Conservation (phyloP, 2,113 vertebrate genomes). For the Cercopithecus mona region DNA sequence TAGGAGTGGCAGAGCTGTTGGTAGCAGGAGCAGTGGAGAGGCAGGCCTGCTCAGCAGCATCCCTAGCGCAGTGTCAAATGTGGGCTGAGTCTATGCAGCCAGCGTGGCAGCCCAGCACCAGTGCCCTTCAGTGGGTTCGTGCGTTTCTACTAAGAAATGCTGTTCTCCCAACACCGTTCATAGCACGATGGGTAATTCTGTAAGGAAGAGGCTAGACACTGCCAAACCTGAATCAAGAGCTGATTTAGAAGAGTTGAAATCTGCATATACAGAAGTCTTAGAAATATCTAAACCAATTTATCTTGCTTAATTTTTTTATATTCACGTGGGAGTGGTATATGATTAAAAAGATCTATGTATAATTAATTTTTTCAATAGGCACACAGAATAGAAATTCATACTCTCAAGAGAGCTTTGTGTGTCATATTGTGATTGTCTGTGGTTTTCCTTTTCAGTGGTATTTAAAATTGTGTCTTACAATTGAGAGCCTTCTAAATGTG, state of each 20-base stretch:
- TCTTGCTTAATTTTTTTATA: background rate
- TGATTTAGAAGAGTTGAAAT: background rate
- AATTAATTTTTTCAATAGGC: background rate
- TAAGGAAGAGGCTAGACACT: background rate
- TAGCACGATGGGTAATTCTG: accelerated
- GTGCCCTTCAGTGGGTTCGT: background rate
- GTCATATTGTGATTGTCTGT: background rate
- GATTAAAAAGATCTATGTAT: background rate
- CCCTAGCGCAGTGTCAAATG: too few relatives aligned
- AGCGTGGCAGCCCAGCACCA: accelerated
- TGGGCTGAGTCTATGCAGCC: background rate
- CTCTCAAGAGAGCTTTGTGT: background rate
- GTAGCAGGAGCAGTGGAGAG: too few relatives aligned
- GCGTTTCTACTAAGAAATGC: background rate
- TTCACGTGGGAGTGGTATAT: background rate
- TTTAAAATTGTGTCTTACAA: background rate
- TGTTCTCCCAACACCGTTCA: accelerated
- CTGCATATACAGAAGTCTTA: background rate
- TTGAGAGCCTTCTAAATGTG: background rate
- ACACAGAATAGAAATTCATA: background rate
- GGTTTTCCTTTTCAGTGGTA: background rate
- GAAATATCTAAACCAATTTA: background rate
- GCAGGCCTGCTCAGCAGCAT: background rate
- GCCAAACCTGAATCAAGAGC: background rate
- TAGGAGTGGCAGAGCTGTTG: background rate